phyloP scores from a whole-genome alignment of 92 coral and sea anemone genomes.

The Scolanthus callimorphus region DNA sequence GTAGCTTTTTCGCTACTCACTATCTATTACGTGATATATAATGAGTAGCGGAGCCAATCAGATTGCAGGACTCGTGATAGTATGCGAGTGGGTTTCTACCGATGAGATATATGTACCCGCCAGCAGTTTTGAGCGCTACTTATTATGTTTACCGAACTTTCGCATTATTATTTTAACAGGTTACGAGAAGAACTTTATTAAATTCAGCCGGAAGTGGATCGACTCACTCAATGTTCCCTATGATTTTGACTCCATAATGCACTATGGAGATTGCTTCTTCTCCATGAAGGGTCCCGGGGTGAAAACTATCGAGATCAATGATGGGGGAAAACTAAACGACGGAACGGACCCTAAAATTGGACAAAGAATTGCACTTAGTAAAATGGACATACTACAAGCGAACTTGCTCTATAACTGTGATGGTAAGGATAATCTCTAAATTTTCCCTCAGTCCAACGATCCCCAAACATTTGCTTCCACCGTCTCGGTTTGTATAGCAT shows the following conservation, averaged over 20 bases:
- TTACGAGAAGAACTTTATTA: slow-evolving; percentile 75
- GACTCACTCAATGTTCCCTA: slow-evolving; percentile 90
- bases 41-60: too few relatives aligned
- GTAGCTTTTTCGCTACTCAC: too few relatives aligned
- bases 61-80: too few relatives aligned
- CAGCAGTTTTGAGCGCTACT: background rate
- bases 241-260: slow-evolving; percentile 95
- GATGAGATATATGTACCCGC: too few relatives aligned
- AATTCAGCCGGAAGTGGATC: slow-evolving; percentile 71
- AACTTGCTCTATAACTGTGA: slow-evolving; percentile 80
- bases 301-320: slow-evolving; percentile 52
- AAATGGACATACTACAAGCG: slow-evolving; percentile 78
- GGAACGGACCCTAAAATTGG: slow-evolving; percentile 50
- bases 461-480: too few relatives aligned
- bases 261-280: slow-evolving; percentile 81
- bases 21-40: too few relatives aligned
- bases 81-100: too few relatives aligned
- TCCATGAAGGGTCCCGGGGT: slow-evolving; percentile 53
- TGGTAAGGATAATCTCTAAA: too few relatives aligned
- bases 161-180: too few relatives aligned
- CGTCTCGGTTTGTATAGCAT: too few relatives aligned
- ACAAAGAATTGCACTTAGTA: slow-evolving; percentile 79
- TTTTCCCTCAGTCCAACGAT: too few relatives aligned
- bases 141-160: background rate
- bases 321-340: background rate